These are phyloP conservation scores for Ceratosolen solmsi DNA, from an alignment of 1,140 invertebrate species.

Conservation along the genomic window DNA sequence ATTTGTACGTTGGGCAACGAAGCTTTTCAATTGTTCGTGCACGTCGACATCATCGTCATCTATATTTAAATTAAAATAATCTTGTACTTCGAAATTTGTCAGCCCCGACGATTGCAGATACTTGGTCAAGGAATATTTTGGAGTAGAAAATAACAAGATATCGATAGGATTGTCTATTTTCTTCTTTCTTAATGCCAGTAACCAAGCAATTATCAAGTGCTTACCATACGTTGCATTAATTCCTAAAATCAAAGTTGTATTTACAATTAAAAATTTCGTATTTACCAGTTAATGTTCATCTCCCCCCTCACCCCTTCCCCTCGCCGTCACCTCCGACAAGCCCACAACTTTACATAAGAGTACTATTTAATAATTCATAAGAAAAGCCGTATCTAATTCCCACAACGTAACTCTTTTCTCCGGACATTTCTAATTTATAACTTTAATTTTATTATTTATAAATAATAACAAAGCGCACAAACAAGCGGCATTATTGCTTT, in stretches of 20 bases:
- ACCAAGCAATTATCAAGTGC: conserved; percentile 64
- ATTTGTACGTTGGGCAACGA: conserved; percentile 48
- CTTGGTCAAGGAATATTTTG: conserved; percentile 56
- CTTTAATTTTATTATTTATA: no score
- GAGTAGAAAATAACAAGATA: conserved; percentile 62
- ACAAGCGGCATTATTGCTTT: neutral
- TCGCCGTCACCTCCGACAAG: no score
- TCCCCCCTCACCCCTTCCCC: no score
- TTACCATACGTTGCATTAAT: conserved; percentile 57
- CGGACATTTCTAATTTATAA: no score
- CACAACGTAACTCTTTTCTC: no score
- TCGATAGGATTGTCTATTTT: conserved; percentile 52
- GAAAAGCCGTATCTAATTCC: no score
- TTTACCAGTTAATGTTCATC: no score
- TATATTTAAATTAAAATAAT: conserved; percentile 63
- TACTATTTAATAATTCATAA: no score
- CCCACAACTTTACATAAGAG: no score
- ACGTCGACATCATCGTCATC: conserved; percentile 57
- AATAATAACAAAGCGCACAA: neutral
- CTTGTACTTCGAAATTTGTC: conserved; percentile 59
- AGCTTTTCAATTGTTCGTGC: conserved; percentile 55
- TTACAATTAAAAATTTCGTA: no score
- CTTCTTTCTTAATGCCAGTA: conserved; percentile 60
- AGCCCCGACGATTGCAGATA: conserved; percentile 52
- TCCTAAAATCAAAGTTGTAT: conserved; percentile 55